Evolutionary conservation across 2,797 vertebrate species (phyloP).

Genomic region (Chloroceryle inda): DNA sequence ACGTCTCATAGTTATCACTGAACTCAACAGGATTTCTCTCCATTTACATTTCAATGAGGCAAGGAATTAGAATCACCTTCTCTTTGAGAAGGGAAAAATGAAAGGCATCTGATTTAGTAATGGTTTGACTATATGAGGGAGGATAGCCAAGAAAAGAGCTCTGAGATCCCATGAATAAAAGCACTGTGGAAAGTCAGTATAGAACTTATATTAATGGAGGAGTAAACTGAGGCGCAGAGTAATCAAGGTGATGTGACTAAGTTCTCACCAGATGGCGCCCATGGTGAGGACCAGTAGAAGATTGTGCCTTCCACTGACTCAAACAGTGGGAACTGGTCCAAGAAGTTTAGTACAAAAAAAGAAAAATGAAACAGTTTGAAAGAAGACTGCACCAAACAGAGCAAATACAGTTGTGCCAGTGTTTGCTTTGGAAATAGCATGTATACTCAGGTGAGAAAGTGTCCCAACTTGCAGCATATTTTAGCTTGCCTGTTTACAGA

Average conservation of each 20-base stretch:
- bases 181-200: neutral
- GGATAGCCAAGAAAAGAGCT: neutral
- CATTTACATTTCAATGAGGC: neutral
- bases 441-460: neutral
- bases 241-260: neutral
- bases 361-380: neutral
- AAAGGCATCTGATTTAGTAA: neutral
- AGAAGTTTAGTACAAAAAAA: neutral
- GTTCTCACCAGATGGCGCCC: neutral
- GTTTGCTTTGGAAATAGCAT: constrained; percentile 20
- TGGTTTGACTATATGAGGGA: neutral
- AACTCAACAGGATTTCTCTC: neutral
- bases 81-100: neutral
- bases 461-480: neutral
- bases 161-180: neutral
- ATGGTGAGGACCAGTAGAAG: neutral
- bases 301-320: neutral
- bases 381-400: neutral
- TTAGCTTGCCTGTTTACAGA: neutral
- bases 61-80: neutral
- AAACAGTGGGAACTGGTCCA: neutral
- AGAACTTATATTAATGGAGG: neutral
- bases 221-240: neutral
- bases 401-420: neutral
- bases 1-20: neutral